phyloP scores from a whole-genome alignment of 1,140 invertebrate species.

The Bombus picipes region DNA sequence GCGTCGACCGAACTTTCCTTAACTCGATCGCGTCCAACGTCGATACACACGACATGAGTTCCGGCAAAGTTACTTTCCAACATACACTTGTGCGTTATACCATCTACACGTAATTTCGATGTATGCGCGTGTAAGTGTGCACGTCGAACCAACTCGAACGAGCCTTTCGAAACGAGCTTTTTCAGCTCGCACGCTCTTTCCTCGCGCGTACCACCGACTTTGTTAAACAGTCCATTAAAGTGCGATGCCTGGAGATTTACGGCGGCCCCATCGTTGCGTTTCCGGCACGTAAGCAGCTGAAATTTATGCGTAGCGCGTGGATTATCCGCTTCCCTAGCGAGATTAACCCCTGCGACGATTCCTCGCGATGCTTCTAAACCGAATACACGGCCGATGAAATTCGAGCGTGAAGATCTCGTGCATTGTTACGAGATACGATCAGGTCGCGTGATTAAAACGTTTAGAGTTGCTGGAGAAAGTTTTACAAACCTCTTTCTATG shows the following conservation, averaged over 20 bases:
- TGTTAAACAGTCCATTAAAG: conserved; percentile 47
- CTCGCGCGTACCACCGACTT: conserved; percentile 17
- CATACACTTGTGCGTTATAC: no score
- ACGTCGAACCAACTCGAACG: background rate
- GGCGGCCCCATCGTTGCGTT: conserved; percentile 19
- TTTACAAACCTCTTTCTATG: background rate
- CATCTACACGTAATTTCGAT: background rate
- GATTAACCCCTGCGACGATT: conserved; percentile 7
- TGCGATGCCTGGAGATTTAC: conserved; percentile 28
- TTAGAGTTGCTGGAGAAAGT: background rate
- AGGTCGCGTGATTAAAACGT: background rate
- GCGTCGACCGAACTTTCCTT: conserved; percentile 11
- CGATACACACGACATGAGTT: conserved; percentile 9
- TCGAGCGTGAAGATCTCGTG: background rate
- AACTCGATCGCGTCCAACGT: conserved; percentile 23
- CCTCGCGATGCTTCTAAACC: background rate
- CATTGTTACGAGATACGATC: background rate
- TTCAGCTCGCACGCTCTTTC: background rate
- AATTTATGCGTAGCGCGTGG: conserved; percentile 30
- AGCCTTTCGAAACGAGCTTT: conserved; percentile 1
- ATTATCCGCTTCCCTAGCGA: conserved; percentile 27
- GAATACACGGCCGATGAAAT: background rate
- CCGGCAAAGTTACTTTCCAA: background rate
- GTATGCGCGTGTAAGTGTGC: background rate
- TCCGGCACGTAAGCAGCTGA: conserved; percentile 37